Percentiles rank a stretch among this genome's conserved stretches.
phyloP scores from a whole-genome alignment of 2,797 vertebrate genomes.

The Ptychobarbus kaznakovi region DNA sequence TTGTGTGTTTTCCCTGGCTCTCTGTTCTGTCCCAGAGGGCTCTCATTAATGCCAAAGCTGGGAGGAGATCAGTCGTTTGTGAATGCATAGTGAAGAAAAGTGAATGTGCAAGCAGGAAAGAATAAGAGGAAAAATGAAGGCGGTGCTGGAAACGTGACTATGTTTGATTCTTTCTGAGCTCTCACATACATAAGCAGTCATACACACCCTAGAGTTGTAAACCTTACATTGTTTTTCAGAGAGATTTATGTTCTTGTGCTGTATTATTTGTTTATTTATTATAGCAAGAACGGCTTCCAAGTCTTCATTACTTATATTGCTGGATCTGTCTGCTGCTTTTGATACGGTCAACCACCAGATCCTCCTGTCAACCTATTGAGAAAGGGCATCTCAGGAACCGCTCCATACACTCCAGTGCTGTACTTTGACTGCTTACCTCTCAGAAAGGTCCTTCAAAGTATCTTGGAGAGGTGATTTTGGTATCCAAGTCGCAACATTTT shows the following conservation, averaged over 20 bases:
- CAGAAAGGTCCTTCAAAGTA: too few relatives aligned
- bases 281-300: too few relatives aligned
- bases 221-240: not conserved
- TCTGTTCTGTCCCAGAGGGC: constrained; percentile 49
- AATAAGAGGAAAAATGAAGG: constrained; percentile 21
- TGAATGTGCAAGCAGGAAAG: constrained; percentile 14
- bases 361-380: too few relatives aligned
- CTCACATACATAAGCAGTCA: not conserved
- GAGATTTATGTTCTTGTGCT: not conserved
- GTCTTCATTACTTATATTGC: too few relatives aligned
- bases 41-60: constrained; percentile 50
- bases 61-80: constrained; percentile 55
- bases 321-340: too few relatives aligned
- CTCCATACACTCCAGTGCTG: too few relatives aligned
- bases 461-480: too few relatives aligned
- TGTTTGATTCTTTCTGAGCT: constrained; percentile 23
- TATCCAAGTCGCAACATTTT: too few relatives aligned
- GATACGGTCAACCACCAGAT: too few relatives aligned
- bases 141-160: constrained; percentile 43
- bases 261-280: not conserved
- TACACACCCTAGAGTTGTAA: constrained; percentile 10
- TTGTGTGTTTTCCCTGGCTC: constrained; percentile 32
- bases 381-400: too few relatives aligned
- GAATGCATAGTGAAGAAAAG: constrained; percentile 33
- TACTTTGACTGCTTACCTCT: too few relatives aligned